Evolutionary conservation across 2,888 invertebrate genomes (phyloP), one percentile per base, ranked within the genome.

Genomic region (Orthosia cruda): DNA sequence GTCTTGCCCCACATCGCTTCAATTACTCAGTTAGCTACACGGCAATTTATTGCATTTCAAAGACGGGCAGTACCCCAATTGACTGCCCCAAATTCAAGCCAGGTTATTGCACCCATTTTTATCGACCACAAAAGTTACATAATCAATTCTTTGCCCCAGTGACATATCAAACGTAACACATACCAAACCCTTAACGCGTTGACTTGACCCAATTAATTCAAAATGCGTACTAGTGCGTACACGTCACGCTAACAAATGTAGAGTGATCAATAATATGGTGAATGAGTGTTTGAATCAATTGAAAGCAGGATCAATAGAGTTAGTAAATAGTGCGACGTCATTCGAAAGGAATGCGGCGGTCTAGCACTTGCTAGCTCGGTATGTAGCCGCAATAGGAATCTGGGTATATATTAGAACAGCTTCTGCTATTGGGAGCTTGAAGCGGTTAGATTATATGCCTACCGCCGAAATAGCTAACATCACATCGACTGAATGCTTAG

Each of bases 171-270:
- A 66, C 72, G 84, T 67, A 68, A 71, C 74, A 72, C 77, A 75
- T 83, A 81, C 72, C 64, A 52, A 77, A 79, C 74, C 77, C 77
- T 75, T 75, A 85, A 72, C 67, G 72, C 72, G 79, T 82, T 88
- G 89, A 89, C 89, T 88, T 92, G 94, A 94, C 95, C 95, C 89
- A 94, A 94, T 94, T 95, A 93, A 89, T 90, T 83, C 83, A 80
- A 84, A 89, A 87, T 88, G 90, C 89, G 91, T 91, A 89, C 89
- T 84, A 89, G 87, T 86, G 84, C 85, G 77, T 68, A 76, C 79
- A 80, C 84, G 89, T 85, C 91, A 93, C 90, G 89, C 88, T 84
- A 84, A 85, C 85, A 75, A 87, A 85, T 70, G 86, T 77, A 84
- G 75, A 76, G 49, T 77, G 79, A 93, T 93, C 92, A 89, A 92